A percentile compares a stretch with the other conserved stretches of the same genome.
Conservation (phyloP, 2,888 invertebrate species). For the Latrodectus elegans region DNA sequence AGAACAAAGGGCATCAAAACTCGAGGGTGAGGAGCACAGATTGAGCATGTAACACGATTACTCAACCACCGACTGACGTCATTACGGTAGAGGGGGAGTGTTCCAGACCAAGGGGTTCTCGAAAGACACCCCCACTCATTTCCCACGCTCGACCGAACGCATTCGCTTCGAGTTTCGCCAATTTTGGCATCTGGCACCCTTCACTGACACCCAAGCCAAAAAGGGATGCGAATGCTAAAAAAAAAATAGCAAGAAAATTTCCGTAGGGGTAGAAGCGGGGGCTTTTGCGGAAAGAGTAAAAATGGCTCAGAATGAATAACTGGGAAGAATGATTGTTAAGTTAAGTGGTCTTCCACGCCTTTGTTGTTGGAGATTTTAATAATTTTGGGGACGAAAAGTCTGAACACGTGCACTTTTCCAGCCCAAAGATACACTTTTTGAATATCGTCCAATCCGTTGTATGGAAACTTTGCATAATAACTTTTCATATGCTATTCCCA, state of each 20-base stretch:
- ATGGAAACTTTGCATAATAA: too few relatives aligned
- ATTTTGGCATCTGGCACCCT: slow-evolving; percentile 65
- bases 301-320: slow-evolving; percentile 33
- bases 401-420: slow-evolving; percentile 18
- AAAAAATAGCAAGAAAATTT: not conserved
- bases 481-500: too few relatives aligned
- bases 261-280: not conserved
- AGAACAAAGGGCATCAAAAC: slow-evolving; percentile 55
- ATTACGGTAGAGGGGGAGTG: slow-evolving; percentile 14
- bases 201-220: slow-evolving; percentile 59
- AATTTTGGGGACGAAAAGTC: slow-evolving; percentile 30
- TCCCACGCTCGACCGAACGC: slow-evolving; percentile 59
- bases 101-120: slow-evolving; percentile 9
- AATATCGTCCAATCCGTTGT: too few relatives aligned
- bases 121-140: slow-evolving; percentile 29
- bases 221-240: slow-evolving; percentile 13
- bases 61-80: slow-evolving; percentile 66
- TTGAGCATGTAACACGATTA: slow-evolving; percentile 69
- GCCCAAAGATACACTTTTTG: not conserved
- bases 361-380: slow-evolving; percentile 26
- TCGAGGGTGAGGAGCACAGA: slow-evolving; percentile 53
- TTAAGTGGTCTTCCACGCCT: slow-evolving; percentile 34
- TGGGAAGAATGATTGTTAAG: slow-evolving; percentile 35
- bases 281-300: not conserved
- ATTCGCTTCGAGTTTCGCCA: slow-evolving; percentile 49